A percentile compares a stretch with the other conserved stretches of the same genome.
Evolutionary conservation across 2,113 vertebrate species (phyloP).

Genomic region (Cynopterus brachyotis): DNA sequence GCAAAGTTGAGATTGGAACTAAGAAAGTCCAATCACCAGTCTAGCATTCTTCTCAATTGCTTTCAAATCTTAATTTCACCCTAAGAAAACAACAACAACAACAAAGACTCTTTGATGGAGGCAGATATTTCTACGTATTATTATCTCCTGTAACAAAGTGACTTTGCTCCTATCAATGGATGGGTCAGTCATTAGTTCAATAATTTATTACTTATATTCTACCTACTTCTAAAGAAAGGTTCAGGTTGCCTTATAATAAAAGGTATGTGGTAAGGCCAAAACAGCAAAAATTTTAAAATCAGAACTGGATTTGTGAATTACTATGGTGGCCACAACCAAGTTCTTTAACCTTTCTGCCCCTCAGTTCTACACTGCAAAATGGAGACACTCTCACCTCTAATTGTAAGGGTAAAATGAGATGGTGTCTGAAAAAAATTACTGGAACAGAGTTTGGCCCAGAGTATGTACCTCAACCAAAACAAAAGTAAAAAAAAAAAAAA

Average conservation of each 20-base stretch:
- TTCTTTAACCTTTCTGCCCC: background rate
- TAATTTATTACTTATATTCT: background rate
- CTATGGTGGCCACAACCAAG: background rate
- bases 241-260: conserved; percentile 30
- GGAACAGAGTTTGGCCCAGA: background rate
- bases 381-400: background rate
- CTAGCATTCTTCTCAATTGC: background rate
- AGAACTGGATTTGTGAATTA: conserved; percentile 2
- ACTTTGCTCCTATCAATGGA: background rate
- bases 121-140: background rate
- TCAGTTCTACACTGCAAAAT: background rate
- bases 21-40: background rate
- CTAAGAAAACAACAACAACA: conserved; percentile 10
- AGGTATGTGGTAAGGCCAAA: background rate
- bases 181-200: background rate
- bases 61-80: conserved; percentile 42
- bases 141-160: background rate
- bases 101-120: background rate
- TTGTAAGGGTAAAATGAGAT: background rate
- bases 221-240: background rate
- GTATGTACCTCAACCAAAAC: background rate
- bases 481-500: conserved; percentile 30
- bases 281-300: background rate
- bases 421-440: background rate
- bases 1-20: background rate